Evolutionary conservation across 2,113 vertebrate species (phyloP).

Genomic region (Passer domesticus): DNA sequence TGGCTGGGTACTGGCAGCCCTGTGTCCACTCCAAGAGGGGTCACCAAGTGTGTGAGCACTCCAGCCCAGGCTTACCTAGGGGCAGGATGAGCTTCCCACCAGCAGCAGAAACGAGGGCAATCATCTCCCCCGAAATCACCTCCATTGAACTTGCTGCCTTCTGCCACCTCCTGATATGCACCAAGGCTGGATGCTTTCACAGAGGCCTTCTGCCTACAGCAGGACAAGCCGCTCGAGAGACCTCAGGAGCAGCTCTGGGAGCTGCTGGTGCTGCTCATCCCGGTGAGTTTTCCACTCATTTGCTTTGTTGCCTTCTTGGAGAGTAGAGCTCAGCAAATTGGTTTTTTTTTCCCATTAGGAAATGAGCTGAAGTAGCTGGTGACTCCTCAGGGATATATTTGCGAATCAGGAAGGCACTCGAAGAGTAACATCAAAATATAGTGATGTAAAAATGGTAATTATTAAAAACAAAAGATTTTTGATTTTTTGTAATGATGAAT

Average conservation of each 20-base stretch:
- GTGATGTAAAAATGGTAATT: neutral
- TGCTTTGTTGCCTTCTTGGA: neutral
- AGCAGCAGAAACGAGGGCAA: neutral
- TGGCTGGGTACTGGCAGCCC: neutral
- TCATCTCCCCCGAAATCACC: fast-evolving
- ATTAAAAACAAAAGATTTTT: neutral
- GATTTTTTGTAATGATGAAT: neutral
- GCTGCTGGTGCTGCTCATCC: neutral
- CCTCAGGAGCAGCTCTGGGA: neutral
- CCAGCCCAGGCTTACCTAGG: neutral
- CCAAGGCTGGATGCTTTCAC: neutral
- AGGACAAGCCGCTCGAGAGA: neutral
- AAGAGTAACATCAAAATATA: neutral
- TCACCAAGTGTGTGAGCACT: fast-evolving
- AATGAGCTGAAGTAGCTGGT: neutral
- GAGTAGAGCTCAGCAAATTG: neutral
- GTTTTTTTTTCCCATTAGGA: neutral
- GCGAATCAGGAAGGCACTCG: neutral
- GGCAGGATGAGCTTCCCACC: neutral
- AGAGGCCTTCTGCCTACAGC: neutral
- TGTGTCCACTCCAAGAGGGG: neutral
- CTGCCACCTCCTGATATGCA: neutral
- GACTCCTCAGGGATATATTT: neutral
- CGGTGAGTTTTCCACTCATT: neutral
- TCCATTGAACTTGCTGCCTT: neutral